These are phyloP conservation scores for Dendrolimus pini DNA, from an alignment of 2,888 invertebrate genomes.

Conservation along the genomic window DNA sequence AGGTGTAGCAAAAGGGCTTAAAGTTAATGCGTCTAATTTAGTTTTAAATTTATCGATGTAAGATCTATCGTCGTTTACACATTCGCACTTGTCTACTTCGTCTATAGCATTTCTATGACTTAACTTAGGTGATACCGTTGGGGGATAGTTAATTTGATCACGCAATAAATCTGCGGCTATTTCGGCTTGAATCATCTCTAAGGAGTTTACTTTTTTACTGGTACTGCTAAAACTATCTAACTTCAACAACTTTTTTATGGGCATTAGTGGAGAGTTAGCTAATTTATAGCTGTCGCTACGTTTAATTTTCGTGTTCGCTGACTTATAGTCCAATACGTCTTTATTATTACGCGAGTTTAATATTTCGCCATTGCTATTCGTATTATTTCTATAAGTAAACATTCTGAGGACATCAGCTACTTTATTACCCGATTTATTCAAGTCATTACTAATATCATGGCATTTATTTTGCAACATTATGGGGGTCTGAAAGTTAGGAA, in stretches of 20 bases:
- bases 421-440: conserved; percentile 46
- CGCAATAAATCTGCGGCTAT: conserved; percentile 79
- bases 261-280: conserved; percentile 84
- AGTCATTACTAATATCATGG: conserved; percentile 24
- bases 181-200: conserved; percentile 78
- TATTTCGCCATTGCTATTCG: conserved; percentile 27
- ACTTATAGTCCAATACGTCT: conserved; percentile 34
- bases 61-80: conserved; percentile 35
- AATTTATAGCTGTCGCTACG: conserved; percentile 90
- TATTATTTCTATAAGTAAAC: conserved; percentile 55
- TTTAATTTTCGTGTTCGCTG: conserved; percentile 76
- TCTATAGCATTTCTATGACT: conserved; percentile 41
- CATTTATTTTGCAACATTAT: conserved; percentile 58
- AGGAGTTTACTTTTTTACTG: conserved; percentile 65
- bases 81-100: conserved; percentile 51
- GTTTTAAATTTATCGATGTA: conserved; percentile 51
- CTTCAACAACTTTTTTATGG: conserved; percentile 78
- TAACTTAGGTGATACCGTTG: conserved; percentile 78
- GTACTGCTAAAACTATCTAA: conserved; percentile 62
- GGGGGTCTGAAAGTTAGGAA: conserved; percentile 67
- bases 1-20: conserved; percentile 65
- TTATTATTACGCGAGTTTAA: conserved; percentile 18
- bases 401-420: conserved; percentile 67
- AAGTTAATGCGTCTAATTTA: conserved; percentile 54
- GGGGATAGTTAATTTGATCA: conserved; percentile 83